Base-by-base conservation (phyloP, 2,888 invertebrate species). In the Calephelis perditalis region DNA sequence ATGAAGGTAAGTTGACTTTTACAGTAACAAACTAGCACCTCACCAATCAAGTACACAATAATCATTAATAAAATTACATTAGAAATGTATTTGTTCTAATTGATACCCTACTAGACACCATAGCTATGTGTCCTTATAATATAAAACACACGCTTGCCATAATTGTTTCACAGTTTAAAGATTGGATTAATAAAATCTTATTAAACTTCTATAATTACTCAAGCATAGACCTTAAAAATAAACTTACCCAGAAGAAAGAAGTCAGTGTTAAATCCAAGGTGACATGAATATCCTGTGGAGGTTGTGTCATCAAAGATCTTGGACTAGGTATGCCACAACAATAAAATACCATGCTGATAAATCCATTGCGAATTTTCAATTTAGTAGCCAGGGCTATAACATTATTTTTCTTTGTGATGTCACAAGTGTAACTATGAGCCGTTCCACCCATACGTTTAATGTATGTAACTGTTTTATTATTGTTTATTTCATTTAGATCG, bases 261-360 rank as follows among this genome's bases (percentile, higher is more conserved):
- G 93, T 86, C 10, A 93, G 79, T 46, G 93, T 92, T 7, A 93
- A 78, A 73, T 93, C 91, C 67, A 94, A 79, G 0, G 91, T 92
- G 52, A 84, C 79, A 65, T 87, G 88, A 49, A 93, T 89, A 70
- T 92, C 86, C 66, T 87, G 85, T 3, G 92, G 84, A 45, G 91
- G 89, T 64, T 91, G 82, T 0, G 78, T 82, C 52, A 92, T 70
- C 55, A 93, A 74, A 6, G 92, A 86, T 67, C 92, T 81, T 3
- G 93, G 92, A 66, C 93, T 93, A 1, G 93, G 93, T 61, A 93
- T 91, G 7, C 93, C 92, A 68, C 93, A 93, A 65, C 93, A 93
- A 70, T 93, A 92, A 64, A 93, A 91, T 57, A 94, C 68, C 91
- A 94, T 93, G 60, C 92, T 92, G 8, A 93, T 85, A 72, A 90